Percentiles rank a stretch among this genome's conserved stretches.
Evolutionary conservation across 2,113 vertebrate species (phyloP).

Genomic region (Peucedramus taeniatus): DNA sequence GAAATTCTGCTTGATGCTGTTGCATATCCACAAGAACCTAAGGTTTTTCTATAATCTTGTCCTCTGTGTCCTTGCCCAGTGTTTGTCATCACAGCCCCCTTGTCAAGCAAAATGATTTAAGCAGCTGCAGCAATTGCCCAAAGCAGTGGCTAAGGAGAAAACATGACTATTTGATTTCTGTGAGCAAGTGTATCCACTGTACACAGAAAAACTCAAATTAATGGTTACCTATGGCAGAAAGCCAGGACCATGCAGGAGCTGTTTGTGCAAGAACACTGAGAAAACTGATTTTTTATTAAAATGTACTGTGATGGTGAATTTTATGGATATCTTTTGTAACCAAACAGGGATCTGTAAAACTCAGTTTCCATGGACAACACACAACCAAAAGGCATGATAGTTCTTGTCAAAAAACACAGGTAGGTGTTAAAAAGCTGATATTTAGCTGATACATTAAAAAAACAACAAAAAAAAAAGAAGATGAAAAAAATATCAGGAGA

Average conservation of each 20-base stretch:
- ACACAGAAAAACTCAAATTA: background rate
- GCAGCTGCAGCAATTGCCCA: background rate
- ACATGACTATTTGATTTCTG: background rate
- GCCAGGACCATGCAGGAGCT: background rate
- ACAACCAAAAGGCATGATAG: background rate
- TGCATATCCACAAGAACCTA: background rate
- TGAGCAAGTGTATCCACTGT: background rate
- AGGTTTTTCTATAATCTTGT: background rate
- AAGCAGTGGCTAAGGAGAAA: background rate
- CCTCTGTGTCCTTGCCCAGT: background rate
- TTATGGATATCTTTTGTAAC: background rate
- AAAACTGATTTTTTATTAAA: background rate
- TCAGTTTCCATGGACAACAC: background rate
- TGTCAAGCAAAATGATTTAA: background rate
- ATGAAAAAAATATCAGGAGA: too few relatives aligned
- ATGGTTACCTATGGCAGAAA: background rate
- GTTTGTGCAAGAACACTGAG: background rate
- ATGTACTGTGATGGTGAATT: background rate
- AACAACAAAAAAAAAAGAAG: fast-evolving
- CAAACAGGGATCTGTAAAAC: background rate
- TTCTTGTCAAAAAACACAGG: background rate
- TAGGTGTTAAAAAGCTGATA: background rate
- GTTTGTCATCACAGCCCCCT: background rate
- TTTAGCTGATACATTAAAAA: background rate
- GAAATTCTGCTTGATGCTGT: background rate